Evolutionary conservation across 2,113 vertebrate species (phyloP).

Genomic region (Cyphomyrus plagiostoma): DNA sequence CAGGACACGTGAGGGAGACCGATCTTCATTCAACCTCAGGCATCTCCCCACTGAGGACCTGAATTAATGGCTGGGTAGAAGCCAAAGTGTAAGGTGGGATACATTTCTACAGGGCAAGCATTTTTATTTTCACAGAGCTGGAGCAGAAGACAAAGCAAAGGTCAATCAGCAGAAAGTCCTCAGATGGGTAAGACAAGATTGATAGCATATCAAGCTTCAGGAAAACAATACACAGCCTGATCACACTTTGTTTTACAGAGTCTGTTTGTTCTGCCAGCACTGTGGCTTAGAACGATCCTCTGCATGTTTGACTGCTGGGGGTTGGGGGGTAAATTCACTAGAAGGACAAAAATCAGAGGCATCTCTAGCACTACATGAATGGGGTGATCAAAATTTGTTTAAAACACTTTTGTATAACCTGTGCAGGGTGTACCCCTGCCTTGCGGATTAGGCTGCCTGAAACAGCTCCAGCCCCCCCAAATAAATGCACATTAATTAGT

Average conservation of each 20-base stretch:
- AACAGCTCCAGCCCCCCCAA: background rate
- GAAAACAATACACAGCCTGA: background rate
- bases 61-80: constrained; percentile 40
- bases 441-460: background rate
- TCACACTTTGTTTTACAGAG: background rate
- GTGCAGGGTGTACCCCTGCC: background rate
- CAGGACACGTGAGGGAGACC: background rate
- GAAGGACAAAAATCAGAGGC: background rate
- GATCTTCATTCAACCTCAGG: constrained; percentile 35
- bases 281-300: background rate
- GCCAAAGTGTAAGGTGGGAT: background rate
- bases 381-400: background rate
- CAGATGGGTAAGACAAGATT: background rate
- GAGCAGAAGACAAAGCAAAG: constrained; percentile 11
- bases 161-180: background rate
- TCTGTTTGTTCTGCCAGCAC: background rate
- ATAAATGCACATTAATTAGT: background rate
- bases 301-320: background rate
- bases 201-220: background rate
- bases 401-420: background rate
- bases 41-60: constrained; percentile 34
- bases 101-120: background rate
- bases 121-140: background rate
- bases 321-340: background rate
- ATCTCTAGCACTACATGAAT: background rate